Percentiles rank a stretch among this genome's conserved stretches.
Evolutionary conservation across 1,140 invertebrate genomes (phyloP).

Genomic region (Mylabris phalerata): DNA sequence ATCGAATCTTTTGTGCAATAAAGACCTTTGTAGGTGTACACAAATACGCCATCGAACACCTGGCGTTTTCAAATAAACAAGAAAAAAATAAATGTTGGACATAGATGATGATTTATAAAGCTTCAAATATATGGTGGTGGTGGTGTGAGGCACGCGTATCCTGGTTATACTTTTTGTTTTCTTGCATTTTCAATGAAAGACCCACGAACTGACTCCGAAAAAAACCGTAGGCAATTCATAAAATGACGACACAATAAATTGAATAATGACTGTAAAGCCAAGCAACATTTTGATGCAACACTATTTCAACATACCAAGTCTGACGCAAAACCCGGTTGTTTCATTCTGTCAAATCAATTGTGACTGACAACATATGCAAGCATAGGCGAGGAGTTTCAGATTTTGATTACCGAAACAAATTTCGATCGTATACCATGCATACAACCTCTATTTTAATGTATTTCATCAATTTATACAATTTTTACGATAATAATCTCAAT

Average conservation of each 20-base stretch:
- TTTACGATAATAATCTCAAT: too few species aligned
- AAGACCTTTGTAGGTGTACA: constrained; percentile 19
- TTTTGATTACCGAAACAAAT: too few species aligned
- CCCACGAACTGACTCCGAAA: neutral
- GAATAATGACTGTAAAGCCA: constrained; percentile 15
- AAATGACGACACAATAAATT: constrained; percentile 22
- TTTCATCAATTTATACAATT: too few species aligned
- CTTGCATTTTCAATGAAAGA: too few species aligned
- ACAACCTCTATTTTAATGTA: too few species aligned
- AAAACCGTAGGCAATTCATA: constrained; percentile 6
- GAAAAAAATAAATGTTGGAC: too few species aligned
- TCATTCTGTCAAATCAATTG: constrained; percentile 7
- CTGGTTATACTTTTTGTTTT: neutral
- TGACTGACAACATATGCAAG: too few species aligned
- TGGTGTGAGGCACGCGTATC: neutral
- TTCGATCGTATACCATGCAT: too few species aligned
- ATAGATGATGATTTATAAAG: too few species aligned
- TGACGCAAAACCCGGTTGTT: constrained; percentile 19
- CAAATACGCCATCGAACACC: constrained; percentile 3
- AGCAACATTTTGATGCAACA: constrained; percentile 25
- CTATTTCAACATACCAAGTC: constrained; percentile 16
- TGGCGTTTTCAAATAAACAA: neutral
- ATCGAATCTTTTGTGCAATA: constrained; percentile 17
- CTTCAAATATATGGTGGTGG: constrained; percentile 2
- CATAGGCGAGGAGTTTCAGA: too few species aligned